phyloP scores from a whole-genome alignment of 2,797 vertebrate species.

The Geotria australis region DNA sequence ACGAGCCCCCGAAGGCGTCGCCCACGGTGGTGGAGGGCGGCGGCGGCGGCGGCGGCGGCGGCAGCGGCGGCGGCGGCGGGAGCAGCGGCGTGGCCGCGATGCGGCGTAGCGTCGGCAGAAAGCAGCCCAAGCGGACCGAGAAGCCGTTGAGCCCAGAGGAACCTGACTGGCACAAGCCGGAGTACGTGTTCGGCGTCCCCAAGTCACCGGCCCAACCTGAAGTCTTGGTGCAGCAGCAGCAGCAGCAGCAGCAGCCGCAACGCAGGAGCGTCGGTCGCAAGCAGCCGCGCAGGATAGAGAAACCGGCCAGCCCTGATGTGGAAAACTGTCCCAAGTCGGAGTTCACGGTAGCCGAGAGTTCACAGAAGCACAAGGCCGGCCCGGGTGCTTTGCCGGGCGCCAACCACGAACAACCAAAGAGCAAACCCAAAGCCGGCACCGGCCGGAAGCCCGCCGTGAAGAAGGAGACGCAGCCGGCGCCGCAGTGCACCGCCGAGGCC shows the following conservation, averaged over 20 bases:
- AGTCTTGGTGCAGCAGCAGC: too few species aligned
- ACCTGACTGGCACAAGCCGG: background rate
- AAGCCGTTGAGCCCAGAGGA: background rate
- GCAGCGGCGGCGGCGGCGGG: background rate
- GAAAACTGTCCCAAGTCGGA: background rate
- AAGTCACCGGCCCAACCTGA: too few species aligned
- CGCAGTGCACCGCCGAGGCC: constrained; percentile 37
- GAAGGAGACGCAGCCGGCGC: constrained; percentile 73
- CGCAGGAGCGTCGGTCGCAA: background rate
- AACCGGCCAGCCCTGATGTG: background rate
- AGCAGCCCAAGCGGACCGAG: background rate
- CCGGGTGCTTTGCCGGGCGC: background rate
- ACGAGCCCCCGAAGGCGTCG: background rate
- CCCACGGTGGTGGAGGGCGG: background rate
- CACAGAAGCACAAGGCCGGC: background rate
- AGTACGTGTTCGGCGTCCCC: background rate
- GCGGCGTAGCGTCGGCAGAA: background rate
- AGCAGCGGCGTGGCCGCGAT: background rate
- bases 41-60: background rate
- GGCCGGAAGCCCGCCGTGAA: constrained; percentile 61
- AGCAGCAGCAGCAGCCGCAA: too few species aligned
- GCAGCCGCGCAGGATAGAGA: background rate
- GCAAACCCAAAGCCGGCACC: constrained; percentile 62
- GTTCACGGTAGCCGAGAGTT: background rate
- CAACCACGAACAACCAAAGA: background rate